Evolutionary conservation across 2,888 invertebrate species (phyloP).

Genomic region (Monochamus alternatus): DNA sequence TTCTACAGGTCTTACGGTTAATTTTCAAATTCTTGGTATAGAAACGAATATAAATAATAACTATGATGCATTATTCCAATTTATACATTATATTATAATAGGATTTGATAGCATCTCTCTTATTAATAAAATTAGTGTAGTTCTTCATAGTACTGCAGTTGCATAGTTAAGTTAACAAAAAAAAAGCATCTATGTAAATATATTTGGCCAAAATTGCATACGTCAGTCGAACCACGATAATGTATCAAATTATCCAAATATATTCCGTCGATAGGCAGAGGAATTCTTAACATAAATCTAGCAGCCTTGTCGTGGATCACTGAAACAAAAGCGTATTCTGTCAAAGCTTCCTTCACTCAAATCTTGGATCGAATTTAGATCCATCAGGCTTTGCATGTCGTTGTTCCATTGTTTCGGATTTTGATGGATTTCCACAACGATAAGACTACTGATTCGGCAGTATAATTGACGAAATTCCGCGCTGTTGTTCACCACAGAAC

Average conservation of each 20-base stretch:
- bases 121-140: neutral
- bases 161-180: conserved; percentile 2
- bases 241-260: conserved; percentile 47
- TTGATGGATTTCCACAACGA: conserved; percentile 67
- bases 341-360: conserved; percentile 66
- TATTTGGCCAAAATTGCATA: conserved; percentile 35
- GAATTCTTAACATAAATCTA: conserved; percentile 63
- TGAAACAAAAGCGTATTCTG: conserved; percentile 67
- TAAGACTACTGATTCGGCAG: conserved; percentile 34
- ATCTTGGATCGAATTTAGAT: conserved; percentile 68
- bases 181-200: conserved; percentile 33
- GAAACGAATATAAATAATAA: too few species aligned
- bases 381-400: conserved; percentile 65
- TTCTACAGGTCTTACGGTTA: too few species aligned
- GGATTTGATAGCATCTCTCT: too few species aligned
- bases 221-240: conserved; percentile 30
- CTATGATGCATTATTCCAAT: too few species aligned
- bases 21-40: too few species aligned
- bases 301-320: conserved; percentile 66
- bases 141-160: too few species aligned
- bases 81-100: too few species aligned
- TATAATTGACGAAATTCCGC: conserved; percentile 28
- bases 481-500: neutral
- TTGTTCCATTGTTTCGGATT: conserved; percentile 67
- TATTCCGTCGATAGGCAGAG: conserved; percentile 40